Conservation (phyloP, 1,140 invertebrate genomes). For the Drosophila hydei region DNA sequence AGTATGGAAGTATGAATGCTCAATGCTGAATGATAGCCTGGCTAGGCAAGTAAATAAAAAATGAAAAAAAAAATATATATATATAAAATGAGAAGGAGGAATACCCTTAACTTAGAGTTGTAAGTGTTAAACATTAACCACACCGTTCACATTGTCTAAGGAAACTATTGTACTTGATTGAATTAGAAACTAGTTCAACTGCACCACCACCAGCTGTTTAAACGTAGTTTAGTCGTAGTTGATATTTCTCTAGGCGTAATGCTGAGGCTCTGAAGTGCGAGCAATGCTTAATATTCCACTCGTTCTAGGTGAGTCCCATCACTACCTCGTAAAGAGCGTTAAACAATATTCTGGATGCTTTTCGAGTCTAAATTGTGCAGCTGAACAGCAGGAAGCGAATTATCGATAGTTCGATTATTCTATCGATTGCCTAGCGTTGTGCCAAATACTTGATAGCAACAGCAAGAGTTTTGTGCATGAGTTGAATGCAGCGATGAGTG, state of each 20-base stretch:
- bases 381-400: constrained; percentile 13
- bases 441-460: neutral
- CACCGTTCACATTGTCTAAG: constrained; percentile 2
- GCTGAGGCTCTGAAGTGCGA: constrained; percentile 67
- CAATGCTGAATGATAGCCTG: constrained; percentile 10
- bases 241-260: constrained; percentile 62
- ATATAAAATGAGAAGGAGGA: too few species aligned
- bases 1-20: constrained; percentile 6
- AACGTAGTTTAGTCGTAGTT: constrained; percentile 7
- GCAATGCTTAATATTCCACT: constrained; percentile 60
- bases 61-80: too few species aligned
- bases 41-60: too few species aligned
- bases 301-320: constrained; percentile 70
- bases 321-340: constrained; percentile 59
- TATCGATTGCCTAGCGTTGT: neutral
- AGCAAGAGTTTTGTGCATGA: too few species aligned
- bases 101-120: too few species aligned
- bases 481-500: too few species aligned
- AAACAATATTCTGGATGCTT: neutral
- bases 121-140: constrained; percentile 5
- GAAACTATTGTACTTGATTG: neutral
- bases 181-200: constrained; percentile 18
- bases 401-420: too few species aligned
- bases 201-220: constrained; percentile 11
- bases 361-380: constrained; percentile 16